These are phyloP conservation scores for Toxotes jaculatrix DNA, from an alignment of 2,113 vertebrate genomes.

Conservation along the genomic window DNA sequence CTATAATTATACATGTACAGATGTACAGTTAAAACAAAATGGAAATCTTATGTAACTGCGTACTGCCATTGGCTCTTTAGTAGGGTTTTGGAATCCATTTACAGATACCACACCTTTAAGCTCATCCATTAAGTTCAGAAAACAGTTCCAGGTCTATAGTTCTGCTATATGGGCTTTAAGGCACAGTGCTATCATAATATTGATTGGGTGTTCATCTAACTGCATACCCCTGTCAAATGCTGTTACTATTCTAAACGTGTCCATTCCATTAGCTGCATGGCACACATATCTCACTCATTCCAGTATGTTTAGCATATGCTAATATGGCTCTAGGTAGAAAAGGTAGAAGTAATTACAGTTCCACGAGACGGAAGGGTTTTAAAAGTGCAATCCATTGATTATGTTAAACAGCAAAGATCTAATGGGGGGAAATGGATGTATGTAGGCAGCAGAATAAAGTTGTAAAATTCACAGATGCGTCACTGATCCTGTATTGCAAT, in stretches of 20 bases:
- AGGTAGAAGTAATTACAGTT: slow-evolving; percentile 61
- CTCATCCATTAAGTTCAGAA: not conserved
- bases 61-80: not conserved
- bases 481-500: slow-evolving; percentile 10
- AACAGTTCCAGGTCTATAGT: not conserved
- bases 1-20: no score
- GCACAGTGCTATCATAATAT: not conserved
- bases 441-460: slow-evolving; percentile 14
- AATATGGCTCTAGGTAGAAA: slow-evolving; percentile 56
- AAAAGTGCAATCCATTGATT: slow-evolving; percentile 57
- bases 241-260: slow-evolving; percentile 5
- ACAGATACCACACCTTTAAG: not conserved
- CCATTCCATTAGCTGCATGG: not conserved
- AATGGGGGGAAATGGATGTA: slow-evolving; percentile 1
- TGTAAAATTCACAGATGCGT: slow-evolving; percentile 35
- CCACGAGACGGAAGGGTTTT: slow-evolving; percentile 40
- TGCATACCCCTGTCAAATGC: slow-evolving; percentile 1
- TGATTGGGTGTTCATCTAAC: slow-evolving; percentile 1
- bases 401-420: slow-evolving; percentile 46
- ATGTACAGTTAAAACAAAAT: no score
- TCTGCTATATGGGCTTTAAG: not conserved
- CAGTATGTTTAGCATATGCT: slow-evolving; percentile 64
- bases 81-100: not conserved
- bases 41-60: not conserved
- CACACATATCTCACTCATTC: slow-evolving; percentile 21